Conservation (phyloP, 2,888 invertebrate genomes). For the Caenorhabditis plicata region DNA sequence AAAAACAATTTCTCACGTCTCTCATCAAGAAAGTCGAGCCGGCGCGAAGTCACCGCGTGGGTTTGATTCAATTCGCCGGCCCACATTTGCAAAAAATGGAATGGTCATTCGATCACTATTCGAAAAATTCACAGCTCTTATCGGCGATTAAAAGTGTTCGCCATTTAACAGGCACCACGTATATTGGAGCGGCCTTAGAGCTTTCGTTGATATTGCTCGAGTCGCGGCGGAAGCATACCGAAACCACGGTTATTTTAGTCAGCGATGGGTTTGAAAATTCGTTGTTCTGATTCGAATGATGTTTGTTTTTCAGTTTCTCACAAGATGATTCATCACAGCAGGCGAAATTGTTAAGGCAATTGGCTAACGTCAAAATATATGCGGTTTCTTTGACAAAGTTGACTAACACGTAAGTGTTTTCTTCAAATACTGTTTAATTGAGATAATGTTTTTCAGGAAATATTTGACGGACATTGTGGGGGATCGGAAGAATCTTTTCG, state of each 20-base stretch:
- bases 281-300: background rate
- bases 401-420: conserved; percentile 51
- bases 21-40: conserved; percentile 42
- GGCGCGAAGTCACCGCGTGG: conserved; percentile 51
- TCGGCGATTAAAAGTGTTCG: conserved; percentile 50
- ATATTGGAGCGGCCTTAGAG: conserved; percentile 61
- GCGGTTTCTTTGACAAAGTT: conserved; percentile 53
- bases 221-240: conserved; percentile 47
- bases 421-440: background rate
- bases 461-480: conserved; percentile 40
- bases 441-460: conserved; percentile 24
- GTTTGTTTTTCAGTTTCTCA: conserved; percentile 38
- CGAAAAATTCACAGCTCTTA: conserved; percentile 49
- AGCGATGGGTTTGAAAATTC: conserved; percentile 51
- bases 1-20: conserved; percentile 46
- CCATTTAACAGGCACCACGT: conserved; percentile 60
- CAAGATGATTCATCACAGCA: conserved; percentile 49
- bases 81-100: conserved; percentile 60
- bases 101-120: conserved; percentile 47
- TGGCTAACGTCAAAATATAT: conserved; percentile 56
- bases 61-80: conserved; percentile 63
- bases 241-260: conserved; percentile 56
- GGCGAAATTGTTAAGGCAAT: conserved; percentile 47
- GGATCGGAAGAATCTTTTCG: conserved; percentile 41
- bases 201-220: conserved; percentile 49